Conservation (phyloP, 2,797 vertebrate species). For the Mormyrus hasselquistii region DNA sequence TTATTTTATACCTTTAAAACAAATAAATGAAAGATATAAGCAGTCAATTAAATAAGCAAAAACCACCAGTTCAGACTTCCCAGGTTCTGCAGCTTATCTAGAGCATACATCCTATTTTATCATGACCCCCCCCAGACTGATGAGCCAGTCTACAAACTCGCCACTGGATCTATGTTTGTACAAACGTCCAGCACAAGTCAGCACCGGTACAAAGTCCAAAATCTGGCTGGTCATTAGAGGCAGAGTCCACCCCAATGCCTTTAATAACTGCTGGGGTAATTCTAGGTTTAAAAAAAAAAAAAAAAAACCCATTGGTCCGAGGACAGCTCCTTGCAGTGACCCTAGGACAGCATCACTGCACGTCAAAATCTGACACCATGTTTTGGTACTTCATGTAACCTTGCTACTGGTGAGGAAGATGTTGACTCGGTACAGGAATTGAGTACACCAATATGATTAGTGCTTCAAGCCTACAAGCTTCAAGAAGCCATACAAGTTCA, state of each 20-base stretch:
- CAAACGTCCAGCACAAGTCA: not conserved
- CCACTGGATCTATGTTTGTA: not conserved
- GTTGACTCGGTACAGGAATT: not conserved
- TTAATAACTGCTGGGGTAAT: not conserved
- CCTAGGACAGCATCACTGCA: not conserved
- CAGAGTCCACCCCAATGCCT: not conserved
- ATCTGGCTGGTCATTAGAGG: not conserved
- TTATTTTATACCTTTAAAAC: not conserved
- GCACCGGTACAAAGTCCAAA: not conserved
- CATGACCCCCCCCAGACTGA: not conserved
- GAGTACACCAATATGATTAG: not conserved
- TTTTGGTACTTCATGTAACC: not conserved
- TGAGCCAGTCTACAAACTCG: not conserved
- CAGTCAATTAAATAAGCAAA: not conserved
- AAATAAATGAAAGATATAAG: not conserved
- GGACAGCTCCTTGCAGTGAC: not conserved
- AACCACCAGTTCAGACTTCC: not conserved
- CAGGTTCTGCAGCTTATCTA: not conserved
- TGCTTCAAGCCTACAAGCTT: not conserved
- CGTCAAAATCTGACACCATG: not conserved
- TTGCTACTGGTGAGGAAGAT: not conserved
- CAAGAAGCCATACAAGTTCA: not conserved
- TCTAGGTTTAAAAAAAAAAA: not conserved
- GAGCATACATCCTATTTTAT: not conserved
- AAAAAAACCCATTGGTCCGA: not conserved